Conservation (phyloP, 2,888 invertebrate species). For the Hipparchia sbordonii region DNA sequence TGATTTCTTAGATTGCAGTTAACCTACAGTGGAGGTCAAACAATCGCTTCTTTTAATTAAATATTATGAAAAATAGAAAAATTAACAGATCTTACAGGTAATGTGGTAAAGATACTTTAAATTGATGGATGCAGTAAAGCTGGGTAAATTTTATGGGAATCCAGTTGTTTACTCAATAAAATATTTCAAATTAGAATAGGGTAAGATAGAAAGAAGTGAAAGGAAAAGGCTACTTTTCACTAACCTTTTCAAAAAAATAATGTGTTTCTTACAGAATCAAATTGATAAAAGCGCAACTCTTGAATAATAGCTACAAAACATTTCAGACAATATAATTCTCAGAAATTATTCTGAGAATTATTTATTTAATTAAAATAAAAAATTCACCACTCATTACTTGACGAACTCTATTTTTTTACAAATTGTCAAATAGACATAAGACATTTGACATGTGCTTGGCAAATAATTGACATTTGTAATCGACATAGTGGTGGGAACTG, state of each 20-base stretch:
- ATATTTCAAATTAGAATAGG: background rate
- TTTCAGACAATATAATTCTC: background rate
- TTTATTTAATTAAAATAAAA: background rate
- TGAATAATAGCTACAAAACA: background rate
- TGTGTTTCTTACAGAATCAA: background rate
- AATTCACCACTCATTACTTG: no score
- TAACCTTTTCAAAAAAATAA: slow-evolving; percentile 2
- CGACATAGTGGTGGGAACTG: no score
- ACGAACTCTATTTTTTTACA: no score
- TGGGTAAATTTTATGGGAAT: background rate
- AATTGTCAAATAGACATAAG: no score
- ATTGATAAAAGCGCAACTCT: background rate
- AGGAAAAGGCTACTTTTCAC: background rate
- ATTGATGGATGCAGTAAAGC: background rate
- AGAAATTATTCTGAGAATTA: background rate
- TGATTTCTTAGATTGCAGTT: no score
- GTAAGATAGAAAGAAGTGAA: background rate
- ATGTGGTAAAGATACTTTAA: background rate
- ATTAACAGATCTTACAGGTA: background rate
- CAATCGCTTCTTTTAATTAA: no score
- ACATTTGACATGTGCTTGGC: no score
- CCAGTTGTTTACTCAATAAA: background rate
- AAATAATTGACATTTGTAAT: no score
- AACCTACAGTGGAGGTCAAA: no score
- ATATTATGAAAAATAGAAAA: no score